A percentile compares a stretch with the other conserved stretches of the same genome.
Conservation (phyloP, 1,140 invertebrate species). For the Bombus haemorrhoidalis region DNA sequence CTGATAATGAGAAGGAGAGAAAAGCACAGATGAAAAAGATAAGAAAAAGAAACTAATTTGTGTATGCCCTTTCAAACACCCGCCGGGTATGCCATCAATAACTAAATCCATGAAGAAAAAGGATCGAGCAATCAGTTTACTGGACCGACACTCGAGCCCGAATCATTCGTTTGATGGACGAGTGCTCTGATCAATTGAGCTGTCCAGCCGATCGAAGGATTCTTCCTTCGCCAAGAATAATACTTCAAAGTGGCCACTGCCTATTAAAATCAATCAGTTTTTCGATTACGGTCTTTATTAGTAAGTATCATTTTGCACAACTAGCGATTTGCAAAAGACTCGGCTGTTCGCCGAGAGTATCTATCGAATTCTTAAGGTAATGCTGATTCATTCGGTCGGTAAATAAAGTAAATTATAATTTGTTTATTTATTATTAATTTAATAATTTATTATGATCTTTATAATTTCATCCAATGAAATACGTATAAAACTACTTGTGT, state of each 20-base stretch:
- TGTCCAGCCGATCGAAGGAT: background rate
- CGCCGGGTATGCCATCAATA: background rate
- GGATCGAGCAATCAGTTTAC: background rate
- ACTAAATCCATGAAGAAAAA: background rate
- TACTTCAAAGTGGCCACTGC: background rate
- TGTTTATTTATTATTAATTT: too few species aligned
- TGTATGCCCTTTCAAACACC: background rate
- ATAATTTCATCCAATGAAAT: too few species aligned
- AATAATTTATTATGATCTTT: too few species aligned
- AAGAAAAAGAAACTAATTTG: background rate
- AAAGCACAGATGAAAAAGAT: background rate
- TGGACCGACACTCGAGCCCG: background rate
- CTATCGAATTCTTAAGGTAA: too few species aligned
- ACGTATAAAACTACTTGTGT: too few species aligned
- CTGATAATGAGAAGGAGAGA: too few species aligned
- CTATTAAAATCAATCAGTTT: conserved; percentile 1
- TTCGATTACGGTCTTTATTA: background rate
- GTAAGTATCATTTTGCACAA: background rate
- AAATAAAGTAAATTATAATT: too few species aligned
- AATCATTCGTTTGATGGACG: conserved; percentile 15
- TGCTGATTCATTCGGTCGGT: too few species aligned
- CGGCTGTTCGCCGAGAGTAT: too few species aligned
- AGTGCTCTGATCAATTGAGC: conserved; percentile 9
- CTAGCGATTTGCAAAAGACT: background rate
- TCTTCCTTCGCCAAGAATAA: background rate